These are phyloP conservation scores for Anas platyrhynchos DNA, from an alignment of 2,113 vertebrate genomes.

Conservation along the genomic window DNA sequence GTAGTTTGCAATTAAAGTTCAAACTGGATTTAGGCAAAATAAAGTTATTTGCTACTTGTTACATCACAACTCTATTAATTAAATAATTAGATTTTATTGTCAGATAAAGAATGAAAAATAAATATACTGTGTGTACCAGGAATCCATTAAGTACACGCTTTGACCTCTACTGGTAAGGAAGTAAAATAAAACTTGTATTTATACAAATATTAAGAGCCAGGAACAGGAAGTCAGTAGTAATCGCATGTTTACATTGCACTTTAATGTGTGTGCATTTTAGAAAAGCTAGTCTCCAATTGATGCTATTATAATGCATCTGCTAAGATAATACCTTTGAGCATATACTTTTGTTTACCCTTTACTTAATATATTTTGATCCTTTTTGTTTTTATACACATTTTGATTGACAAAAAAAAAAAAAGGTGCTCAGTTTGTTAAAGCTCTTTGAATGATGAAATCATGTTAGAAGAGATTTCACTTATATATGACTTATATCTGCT, in stretches of 20 bases:
- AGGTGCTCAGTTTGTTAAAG: neutral
- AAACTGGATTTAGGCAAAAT: neutral
- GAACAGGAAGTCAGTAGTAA: slow-evolving; percentile 16
- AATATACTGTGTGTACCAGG: slow-evolving; percentile 29
- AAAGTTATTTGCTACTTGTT: neutral
- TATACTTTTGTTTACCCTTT: neutral
- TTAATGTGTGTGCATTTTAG: slow-evolving; percentile 31
- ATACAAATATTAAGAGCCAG: slow-evolving; percentile 37
- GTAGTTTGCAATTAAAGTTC: neutral
- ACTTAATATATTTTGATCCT: neutral
- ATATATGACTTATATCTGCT: neutral
- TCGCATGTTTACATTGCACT: slow-evolving; percentile 21
- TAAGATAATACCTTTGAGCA: neutral
- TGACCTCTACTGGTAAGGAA: slow-evolving; percentile 29
- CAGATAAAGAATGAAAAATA: slow-evolving; percentile 19
- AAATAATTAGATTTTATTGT: slow-evolving; percentile 26
- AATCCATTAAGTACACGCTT: slow-evolving; percentile 34
- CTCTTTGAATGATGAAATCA: neutral
- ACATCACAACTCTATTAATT: slow-evolving; percentile 28
- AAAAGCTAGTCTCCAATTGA: neutral
- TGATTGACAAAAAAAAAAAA: neutral
- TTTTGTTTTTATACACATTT: neutral
- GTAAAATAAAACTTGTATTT: slow-evolving; percentile 43
- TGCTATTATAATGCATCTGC: neutral
- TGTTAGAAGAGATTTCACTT: neutral